Evolutionary conservation across 2,888 invertebrate species (phyloP).

Genomic region (Cryptosula pallasiana): DNA sequence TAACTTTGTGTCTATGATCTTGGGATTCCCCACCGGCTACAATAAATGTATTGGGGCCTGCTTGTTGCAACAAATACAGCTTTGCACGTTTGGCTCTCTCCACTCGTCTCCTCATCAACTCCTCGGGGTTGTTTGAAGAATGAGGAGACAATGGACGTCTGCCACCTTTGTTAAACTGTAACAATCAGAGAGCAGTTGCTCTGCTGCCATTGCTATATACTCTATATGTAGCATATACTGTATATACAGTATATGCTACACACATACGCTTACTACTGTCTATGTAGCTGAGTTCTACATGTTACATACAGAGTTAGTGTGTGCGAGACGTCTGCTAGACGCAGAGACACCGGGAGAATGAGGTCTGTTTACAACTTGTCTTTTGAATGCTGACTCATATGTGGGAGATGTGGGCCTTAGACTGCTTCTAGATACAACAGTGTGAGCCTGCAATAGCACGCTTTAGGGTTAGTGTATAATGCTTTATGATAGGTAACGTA

Average conservation of each 20-base stretch:
- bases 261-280: too few species aligned
- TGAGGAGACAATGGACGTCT: conserved; percentile 25
- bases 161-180: conserved; percentile 15
- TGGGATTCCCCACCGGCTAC: conserved; percentile 54
- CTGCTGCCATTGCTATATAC: too few species aligned
- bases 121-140: conserved; percentile 28
- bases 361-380: conserved; percentile 44
- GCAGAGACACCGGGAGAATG: conserved; percentile 25
- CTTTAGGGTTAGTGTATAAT: too few species aligned
- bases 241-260: too few species aligned
- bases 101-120: conserved; percentile 41
- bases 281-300: too few species aligned
- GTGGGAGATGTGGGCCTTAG: conserved; percentile 22
- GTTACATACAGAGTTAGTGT: conserved; percentile 18
- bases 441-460: not conserved
- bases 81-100: conserved; percentile 50
- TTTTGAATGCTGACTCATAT: conserved; percentile 42
- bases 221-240: too few species aligned
- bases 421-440: not conserved
- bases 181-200: not conserved
- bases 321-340: not conserved
- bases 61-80: conserved; percentile 55
- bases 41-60: conserved; percentile 55
- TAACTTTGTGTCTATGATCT: conserved; percentile 54
- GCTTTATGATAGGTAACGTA: too few species aligned